A percentile compares a stretch with the other conserved stretches of the same genome.
phyloP scores from a whole-genome alignment of 2,113 vertebrate genomes.

The Pitta sordida region DNA sequence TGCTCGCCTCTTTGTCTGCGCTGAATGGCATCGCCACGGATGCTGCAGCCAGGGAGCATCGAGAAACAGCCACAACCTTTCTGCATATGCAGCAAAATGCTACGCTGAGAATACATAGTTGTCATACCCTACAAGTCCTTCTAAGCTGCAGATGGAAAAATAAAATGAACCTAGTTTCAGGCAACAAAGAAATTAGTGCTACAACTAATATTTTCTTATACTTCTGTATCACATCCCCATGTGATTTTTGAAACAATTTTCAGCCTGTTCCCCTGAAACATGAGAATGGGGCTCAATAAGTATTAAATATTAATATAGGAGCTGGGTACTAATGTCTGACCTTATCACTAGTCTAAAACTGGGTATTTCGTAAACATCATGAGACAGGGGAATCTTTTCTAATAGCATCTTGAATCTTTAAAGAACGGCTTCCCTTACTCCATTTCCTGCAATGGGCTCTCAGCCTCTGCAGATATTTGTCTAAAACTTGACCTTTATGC shows the following conservation, averaged over 20 bases:
- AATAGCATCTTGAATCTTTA: slow-evolving; percentile 18
- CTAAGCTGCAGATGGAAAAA: background rate
- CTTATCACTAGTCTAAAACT: background rate
- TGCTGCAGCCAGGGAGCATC: background rate
- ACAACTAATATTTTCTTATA: background rate
- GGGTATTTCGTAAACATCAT: slow-evolving; percentile 19
- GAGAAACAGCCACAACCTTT: background rate
- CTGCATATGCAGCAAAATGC: background rate
- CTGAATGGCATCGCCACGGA: background rate
- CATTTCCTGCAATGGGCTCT: background rate
- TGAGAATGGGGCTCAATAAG: background rate
- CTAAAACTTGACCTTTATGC: background rate
- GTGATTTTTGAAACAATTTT: background rate
- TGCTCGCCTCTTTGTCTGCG: background rate
- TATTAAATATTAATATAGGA: slow-evolving; percentile 28
- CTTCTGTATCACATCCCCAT: background rate
- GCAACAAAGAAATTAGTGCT: background rate
- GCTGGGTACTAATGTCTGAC: background rate
- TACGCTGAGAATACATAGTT: background rate
- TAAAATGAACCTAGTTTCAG: background rate
- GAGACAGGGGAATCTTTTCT: background rate
- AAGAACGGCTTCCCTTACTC: background rate
- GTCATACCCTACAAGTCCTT: background rate
- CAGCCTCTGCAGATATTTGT: background rate
- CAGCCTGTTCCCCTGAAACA: background rate